Evolutionary conservation across 2,113 vertebrate species (phyloP).

Genomic region (Neodontobutis hainanensis): DNA sequence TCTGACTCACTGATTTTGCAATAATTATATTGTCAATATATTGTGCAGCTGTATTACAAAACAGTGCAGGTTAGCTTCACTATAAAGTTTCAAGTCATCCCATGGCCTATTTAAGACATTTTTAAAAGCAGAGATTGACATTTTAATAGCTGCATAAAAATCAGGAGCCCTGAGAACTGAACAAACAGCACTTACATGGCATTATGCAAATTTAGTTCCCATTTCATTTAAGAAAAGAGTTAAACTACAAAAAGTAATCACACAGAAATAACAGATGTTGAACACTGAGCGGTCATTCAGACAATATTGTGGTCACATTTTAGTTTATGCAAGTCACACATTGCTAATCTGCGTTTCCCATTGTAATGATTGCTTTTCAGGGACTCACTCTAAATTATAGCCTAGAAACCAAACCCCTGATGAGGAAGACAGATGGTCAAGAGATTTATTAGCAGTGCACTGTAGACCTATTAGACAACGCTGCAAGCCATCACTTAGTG

Average conservation of each 20-base stretch:
- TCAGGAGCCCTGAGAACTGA: neutral
- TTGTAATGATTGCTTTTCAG: slow-evolving; percentile 20
- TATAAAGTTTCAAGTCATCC: neutral
- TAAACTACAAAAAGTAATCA: too few relatives aligned
- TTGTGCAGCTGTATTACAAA: too few relatives aligned
- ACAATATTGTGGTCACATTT: neutral
- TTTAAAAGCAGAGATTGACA: neutral
- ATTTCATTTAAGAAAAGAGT: neutral
- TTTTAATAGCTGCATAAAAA: neutral
- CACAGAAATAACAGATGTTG: neutral
- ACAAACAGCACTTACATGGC: slow-evolving; percentile 1
- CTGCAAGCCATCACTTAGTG: slow-evolving; percentile 12
- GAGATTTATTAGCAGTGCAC: slow-evolving; percentile 17
- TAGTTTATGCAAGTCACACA: slow-evolving; percentile 9
- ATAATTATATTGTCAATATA: too few relatives aligned
- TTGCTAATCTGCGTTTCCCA: slow-evolving; percentile 3
- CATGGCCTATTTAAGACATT: neutral
- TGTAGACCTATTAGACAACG: slow-evolving; percentile 11
- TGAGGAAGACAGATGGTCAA: slow-evolving; percentile 20
- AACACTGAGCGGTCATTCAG: neutral
- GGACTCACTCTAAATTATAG: slow-evolving; percentile 5
- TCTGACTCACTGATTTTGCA: too few relatives aligned
- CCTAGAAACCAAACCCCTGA: slow-evolving; percentile 1
- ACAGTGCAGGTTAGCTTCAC: neutral
- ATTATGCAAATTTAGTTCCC: neutral